phyloP scores from a whole-genome alignment of 2,888 invertebrate species.

The Apocheima hispidaria region DNA sequence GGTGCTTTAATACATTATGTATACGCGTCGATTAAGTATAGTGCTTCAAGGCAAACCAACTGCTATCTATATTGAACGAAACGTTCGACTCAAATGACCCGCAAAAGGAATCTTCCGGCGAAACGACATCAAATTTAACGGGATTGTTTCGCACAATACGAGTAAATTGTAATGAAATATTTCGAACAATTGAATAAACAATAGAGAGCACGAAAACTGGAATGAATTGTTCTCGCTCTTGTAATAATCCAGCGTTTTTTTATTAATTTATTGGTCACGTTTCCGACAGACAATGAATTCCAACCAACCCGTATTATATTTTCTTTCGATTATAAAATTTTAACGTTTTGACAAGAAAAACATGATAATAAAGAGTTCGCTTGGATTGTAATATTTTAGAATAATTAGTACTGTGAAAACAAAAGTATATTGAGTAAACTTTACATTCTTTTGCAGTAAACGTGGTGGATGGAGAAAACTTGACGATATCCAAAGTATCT shows the following conservation, averaged over 20 bases:
- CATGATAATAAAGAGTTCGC: background rate
- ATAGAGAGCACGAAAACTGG: slow-evolving; percentile 45
- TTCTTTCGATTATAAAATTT: slow-evolving; percentile 17
- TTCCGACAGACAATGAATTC: slow-evolving; percentile 36
- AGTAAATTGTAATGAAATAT: slow-evolving; percentile 60
- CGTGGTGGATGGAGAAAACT: slow-evolving; percentile 94
- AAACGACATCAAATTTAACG: slow-evolving; percentile 48
- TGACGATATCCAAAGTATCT: slow-evolving; percentile 95
- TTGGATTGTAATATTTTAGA: background rate
- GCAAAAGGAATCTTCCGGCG: slow-evolving; percentile 52
- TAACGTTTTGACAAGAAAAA: background rate
- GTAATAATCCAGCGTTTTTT: slow-evolving; percentile 37
- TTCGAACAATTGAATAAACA: slow-evolving; percentile 65
- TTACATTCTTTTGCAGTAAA: slow-evolving; percentile 89
- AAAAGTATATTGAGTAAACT: background rate
- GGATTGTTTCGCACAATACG: slow-evolving; percentile 69
- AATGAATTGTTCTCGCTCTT: slow-evolving; percentile 43
- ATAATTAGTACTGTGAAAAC: background rate
- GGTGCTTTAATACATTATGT: background rate
- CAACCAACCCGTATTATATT: slow-evolving; percentile 14
- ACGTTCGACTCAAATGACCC: slow-evolving; percentile 56
- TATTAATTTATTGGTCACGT: slow-evolving; percentile 39
- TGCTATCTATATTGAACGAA: slow-evolving; percentile 37
- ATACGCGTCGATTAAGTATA: background rate
- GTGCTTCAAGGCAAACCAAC: slow-evolving; percentile 8